phyloP scores from a whole-genome alignment of 2,888 invertebrate genomes.

The Drosophila austrosaltans region DNA sequence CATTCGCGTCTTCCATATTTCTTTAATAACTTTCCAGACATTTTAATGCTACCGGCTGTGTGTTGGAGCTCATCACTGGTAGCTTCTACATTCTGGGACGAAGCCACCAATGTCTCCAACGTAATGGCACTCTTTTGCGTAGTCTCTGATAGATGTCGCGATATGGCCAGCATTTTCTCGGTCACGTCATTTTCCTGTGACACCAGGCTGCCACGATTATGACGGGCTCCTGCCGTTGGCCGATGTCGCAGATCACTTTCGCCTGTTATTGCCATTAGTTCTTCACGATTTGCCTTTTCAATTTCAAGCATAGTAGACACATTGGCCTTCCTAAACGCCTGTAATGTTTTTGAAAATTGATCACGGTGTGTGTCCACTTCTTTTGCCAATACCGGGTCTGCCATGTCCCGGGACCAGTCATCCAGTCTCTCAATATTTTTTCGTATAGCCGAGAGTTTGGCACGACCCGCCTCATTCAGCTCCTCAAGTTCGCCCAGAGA shows the following conservation, averaged over 20 bases:
- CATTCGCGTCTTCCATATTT: slow-evolving; percentile 97
- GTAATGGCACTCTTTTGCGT: slow-evolving; percentile 94
- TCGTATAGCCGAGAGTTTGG: slow-evolving; percentile 87
- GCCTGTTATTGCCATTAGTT: slow-evolving; percentile 86
- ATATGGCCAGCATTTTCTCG: slow-evolving; percentile 92
- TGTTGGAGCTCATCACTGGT: slow-evolving; percentile 92
- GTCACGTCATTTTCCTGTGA: slow-evolving; percentile 88
- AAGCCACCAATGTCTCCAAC: slow-evolving; percentile 89
- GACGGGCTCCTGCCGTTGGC: slow-evolving; percentile 55
- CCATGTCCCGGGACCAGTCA: slow-evolving; percentile 87
- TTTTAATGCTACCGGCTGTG: slow-evolving; percentile 93
- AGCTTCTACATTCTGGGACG: slow-evolving; percentile 88
- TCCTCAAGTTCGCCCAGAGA: slow-evolving; percentile 89
- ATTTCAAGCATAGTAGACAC: slow-evolving; percentile 90
- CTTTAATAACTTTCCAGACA: slow-evolving; percentile 94
- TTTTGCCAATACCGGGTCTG: slow-evolving; percentile 86
- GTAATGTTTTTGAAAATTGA: slow-evolving; percentile 88
- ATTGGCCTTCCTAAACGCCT: slow-evolving; percentile 92
- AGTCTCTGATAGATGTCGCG: slow-evolving; percentile 93
- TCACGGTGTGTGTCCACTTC: slow-evolving; percentile 89
- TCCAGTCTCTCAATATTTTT: slow-evolving; percentile 89
- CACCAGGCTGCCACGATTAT: slow-evolving; percentile 86
- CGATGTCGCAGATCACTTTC: slow-evolving; percentile 87
- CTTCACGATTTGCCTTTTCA: slow-evolving; percentile 89
- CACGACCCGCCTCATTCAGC: slow-evolving; percentile 90